Base-by-base conservation (phyloP, 2,113 vertebrate genomes). In the Cynocephalus volans region DNA sequence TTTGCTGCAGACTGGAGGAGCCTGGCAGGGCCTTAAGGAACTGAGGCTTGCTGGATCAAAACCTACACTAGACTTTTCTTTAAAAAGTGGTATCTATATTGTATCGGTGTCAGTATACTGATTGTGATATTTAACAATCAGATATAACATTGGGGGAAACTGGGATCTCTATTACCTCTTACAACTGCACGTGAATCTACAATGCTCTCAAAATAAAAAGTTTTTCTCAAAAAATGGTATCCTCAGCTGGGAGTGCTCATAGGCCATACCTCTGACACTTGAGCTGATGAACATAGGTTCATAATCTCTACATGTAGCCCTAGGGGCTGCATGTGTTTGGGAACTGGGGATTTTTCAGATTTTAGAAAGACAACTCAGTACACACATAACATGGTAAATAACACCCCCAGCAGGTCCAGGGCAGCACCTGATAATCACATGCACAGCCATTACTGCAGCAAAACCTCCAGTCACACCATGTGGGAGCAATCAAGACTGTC, bases 321-420 rank as follows among this genome's bases (percentile, higher is more conserved):
- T 0, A 8, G 85, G 26, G 52, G 60, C 15, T 12, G 73, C 10
- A 4, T 3, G 8, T 11, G 28, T 21, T 7, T 79, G 70, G 21
- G 64, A 69, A 62, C 1, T 0, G 1, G 95, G 77, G 36, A 31
- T 33, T 82, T 10, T 56, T 8, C 3, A 62, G 60, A 26, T 0
- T 62, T 62, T 19, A 56, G 21, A 26, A 69, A 86, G 81, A 24
- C 4, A 62, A 41, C 14, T 36, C 72, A 3, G 60, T 1, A 48
- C 56, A 12, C 8, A 3, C 0, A 0, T 50, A 26, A n/a, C 50
- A 19, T 1, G 48, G 26, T 13, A 64, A 0, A 0, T 4, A 50
- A 72, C 26, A 17, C 50, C 12, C 14, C 6, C 7, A 4, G 82
- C 7, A n/a, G 79, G 10, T 21, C 26, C 3, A 50, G 5, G 28